Evolutionary conservation across 2,888 invertebrate genomes (phyloP).

Genomic region (Dicranocentrus wangi): DNA sequence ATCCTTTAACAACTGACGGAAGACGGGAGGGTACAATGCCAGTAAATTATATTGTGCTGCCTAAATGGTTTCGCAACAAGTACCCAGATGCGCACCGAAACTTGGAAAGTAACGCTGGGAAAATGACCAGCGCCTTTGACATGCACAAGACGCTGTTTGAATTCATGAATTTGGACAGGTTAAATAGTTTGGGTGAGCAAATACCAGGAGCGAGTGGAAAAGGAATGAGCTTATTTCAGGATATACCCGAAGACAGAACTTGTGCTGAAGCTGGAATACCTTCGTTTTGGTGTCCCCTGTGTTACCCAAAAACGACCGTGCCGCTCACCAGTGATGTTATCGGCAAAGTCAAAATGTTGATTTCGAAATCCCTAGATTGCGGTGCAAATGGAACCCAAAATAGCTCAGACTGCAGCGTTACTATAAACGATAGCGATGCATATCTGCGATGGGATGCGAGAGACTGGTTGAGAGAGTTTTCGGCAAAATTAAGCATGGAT

Average conservation of each 20-base stretch:
- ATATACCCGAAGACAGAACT: conserved; percentile 2
- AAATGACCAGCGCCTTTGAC: conserved; percentile 87
- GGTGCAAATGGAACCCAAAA: no score
- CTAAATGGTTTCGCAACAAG: conserved; percentile 77
- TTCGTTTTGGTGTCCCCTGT: not conserved
- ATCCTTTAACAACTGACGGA: conserved; percentile 84
- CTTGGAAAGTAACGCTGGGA: conserved; percentile 75
- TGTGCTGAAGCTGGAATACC: conserved; percentile 26
- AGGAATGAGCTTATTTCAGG: conserved; percentile 13
- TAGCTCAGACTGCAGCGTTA: no score
- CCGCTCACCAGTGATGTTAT: no score
- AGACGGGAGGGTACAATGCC: conserved; percentile 90
- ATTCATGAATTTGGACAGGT: conserved; percentile 75
- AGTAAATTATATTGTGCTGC: conserved; percentile 83
- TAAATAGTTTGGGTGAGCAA: conserved; percentile 6
- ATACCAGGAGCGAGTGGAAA: no score
- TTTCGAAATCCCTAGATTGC: no score
- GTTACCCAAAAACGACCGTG: conserved; percentile 10
- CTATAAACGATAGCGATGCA: no score
- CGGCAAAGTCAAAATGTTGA: no score
- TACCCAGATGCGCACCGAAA: conserved; percentile 78
- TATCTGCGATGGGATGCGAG: no score
- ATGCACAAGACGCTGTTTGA: conserved; percentile 86
- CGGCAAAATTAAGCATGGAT: no score
- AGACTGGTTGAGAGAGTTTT: no score